Evolutionary conservation across 2,113 vertebrate species (phyloP).

Genomic region (Sinocyclocheilus rhinocerous): DNA sequence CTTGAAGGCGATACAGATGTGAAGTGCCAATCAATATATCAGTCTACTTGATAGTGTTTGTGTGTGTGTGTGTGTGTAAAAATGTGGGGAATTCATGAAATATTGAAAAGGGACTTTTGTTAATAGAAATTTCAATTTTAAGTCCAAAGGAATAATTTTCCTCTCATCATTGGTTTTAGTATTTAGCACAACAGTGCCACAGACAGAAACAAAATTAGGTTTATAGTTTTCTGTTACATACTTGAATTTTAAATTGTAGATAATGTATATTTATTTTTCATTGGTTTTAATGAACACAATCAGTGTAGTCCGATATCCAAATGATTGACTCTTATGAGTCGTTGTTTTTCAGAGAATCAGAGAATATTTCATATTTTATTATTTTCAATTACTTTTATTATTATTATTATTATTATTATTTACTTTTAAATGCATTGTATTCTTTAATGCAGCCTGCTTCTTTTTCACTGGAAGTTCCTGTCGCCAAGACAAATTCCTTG

Average conservation of each 20-base stretch:
- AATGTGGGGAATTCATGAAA: neutral
- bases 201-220: neutral
- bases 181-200: neutral
- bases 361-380: neutral
- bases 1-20: neutral
- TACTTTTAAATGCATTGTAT: too few relatives aligned
- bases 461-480: too few relatives aligned
- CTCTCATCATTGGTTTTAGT: neutral
- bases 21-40: neutral
- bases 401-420: too few relatives aligned
- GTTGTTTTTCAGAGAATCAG: too few relatives aligned
- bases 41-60: neutral
- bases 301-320: neutral
- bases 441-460: too few relatives aligned
- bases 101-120: neutral
- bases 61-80: neutral
- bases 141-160: neutral
- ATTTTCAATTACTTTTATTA: neutral
- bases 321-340: too few relatives aligned
- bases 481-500: too few relatives aligned
- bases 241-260: conserved; percentile 57
- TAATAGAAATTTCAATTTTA: neutral
- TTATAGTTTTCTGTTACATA: conserved; percentile 42
- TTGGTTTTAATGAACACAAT: neutral
- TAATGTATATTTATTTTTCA: conserved; percentile 41